Conservation (phyloP, 1,140 invertebrate genomes). For the Cataglyphis hispanica region DNA sequence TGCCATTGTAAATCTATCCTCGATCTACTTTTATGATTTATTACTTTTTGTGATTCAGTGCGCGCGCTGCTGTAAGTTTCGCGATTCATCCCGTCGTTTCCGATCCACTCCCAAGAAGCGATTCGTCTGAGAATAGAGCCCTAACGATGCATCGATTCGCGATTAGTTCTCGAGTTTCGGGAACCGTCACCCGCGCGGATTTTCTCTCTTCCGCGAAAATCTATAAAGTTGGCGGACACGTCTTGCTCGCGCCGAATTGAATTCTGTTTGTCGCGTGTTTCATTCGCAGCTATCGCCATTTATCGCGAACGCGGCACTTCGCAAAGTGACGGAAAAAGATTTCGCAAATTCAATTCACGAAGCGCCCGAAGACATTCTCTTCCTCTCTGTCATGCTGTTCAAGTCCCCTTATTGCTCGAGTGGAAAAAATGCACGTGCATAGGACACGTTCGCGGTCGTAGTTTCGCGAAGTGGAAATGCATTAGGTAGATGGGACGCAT, state of each 20-base stretch:
- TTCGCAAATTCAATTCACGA: conserved; percentile 48
- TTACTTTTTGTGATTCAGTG: no score
- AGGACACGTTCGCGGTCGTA: conserved; percentile 21
- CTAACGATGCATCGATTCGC: conserved; percentile 38
- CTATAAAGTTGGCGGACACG: conserved; percentile 43
- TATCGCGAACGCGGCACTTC: conserved; percentile 48
- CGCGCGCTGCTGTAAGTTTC: neutral
- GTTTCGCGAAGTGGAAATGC: conserved; percentile 66
- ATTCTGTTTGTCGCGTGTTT: conserved; percentile 55
- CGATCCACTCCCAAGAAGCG: neutral
- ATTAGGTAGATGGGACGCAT: conserved; percentile 74
- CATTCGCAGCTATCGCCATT: conserved; percentile 50
- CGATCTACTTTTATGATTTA: conserved; percentile 9
- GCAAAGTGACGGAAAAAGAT: conserved; percentile 42
- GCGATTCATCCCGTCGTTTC: neutral
- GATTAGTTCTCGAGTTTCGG: conserved; percentile 35
- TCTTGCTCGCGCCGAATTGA: conserved; percentile 37
- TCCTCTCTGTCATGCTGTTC: no score
- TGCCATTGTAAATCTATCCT: conserved; percentile 7
- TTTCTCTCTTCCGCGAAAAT: conserved; percentile 8
- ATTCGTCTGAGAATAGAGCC: conserved; percentile 31
- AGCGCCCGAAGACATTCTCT: conserved; percentile 2
- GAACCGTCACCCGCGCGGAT: neutral
- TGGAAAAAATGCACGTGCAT: conserved; percentile 47
- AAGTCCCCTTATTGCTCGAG: conserved; percentile 51